Evolutionary conservation across 1,140 invertebrate genomes (phyloP).

Genomic region (Cecropterus lyciades): DNA sequence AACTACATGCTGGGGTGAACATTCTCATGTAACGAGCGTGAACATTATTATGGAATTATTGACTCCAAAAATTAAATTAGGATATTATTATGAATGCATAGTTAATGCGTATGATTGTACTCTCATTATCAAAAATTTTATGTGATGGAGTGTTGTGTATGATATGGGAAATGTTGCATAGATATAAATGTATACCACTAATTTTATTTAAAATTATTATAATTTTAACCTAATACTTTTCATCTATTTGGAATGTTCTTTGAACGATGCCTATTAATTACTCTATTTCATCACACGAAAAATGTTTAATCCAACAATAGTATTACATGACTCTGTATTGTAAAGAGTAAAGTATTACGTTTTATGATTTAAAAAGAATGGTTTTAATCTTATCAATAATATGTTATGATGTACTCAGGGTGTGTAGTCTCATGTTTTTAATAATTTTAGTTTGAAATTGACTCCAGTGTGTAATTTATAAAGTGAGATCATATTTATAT

Average conservation of each 20-base stretch:
- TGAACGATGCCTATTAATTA: slow-evolving; percentile 30
- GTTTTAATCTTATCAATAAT: slow-evolving; percentile 4
- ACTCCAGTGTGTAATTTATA: slow-evolving; percentile 48
- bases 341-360: slow-evolving; percentile 49
- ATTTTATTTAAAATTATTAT: slow-evolving; percentile 62
- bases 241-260: slow-evolving; percentile 36
- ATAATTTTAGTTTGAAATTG: slow-evolving; percentile 35
- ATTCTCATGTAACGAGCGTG: slow-evolving; percentile 60
- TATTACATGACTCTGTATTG: slow-evolving; percentile 42
- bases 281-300: slow-evolving; percentile 44
- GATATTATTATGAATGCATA: slow-evolving; percentile 65
- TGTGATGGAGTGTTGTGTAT: slow-evolving; percentile 67
- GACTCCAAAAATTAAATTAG: slow-evolving; percentile 78
- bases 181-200: slow-evolving; percentile 71
- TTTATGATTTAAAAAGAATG: slow-evolving; percentile 42
- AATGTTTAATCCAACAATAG: slow-evolving; percentile 40
- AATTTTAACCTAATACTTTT: slow-evolving; percentile 42
- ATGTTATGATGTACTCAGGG: slow-evolving; percentile 5
- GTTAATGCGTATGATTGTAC: slow-evolving; percentile 67
- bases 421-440: slow-evolving; percentile 36
- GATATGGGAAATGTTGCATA: slow-evolving; percentile 50
- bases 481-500: slow-evolving; percentile 58
- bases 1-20: slow-evolving; percentile 58
- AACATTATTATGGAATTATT: slow-evolving; percentile 61
- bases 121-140: slow-evolving; percentile 61